Evolutionary conservation across 2,113 vertebrate species (phyloP), one percentile per base, ranked within the genome.

Genomic region (Oxyura jamaicensis): DNA sequence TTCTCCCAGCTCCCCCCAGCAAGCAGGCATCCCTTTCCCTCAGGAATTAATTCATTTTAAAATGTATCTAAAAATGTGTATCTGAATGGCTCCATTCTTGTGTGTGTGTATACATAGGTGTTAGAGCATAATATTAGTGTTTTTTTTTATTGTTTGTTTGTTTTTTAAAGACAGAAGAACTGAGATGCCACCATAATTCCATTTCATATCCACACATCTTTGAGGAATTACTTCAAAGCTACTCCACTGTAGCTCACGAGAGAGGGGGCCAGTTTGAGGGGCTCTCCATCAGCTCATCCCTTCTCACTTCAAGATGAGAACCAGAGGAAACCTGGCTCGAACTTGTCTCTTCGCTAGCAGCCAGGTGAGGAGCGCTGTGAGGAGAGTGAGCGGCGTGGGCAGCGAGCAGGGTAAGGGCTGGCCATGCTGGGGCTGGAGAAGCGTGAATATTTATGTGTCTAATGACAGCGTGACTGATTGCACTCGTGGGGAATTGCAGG

Each of bases 31-130:
- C 13, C 16, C 6, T 35, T 69, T 56, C 56, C 69, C 46, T 62
- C 46, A n/a, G n/a, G n/a, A n/a, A n/a, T n/a, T n/a, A n/a, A n/a
- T n/a, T n/a, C 39, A 20, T 77, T 83, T 1, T 1, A 81, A 81
- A 89, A 81, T 46, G 4, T 7, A 68, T 28, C 50, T 66, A 23
- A 69, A 69, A 60, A 73, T 29, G 50, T 5, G 0, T 25, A 14
- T 25, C 35, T 56, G 44, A 65, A 86, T 21, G 44, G 44, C 59
- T 83, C 10, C 22, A 20, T 69, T 60, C 13, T 25, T 25, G 41
- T 15, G 13, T 26, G 36, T 4, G 10, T 10, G 6, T 33, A 56
- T 5, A 48, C 5, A 0, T 26, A 52, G 23, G 11, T 25, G 31
- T 69, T 65, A 41, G 31, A 59, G 19, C 12, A 35, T 6, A 19